Evolutionary conservation across 2,888 invertebrate genomes (phyloP).

Genomic region (Brachynemurus nebulosus): DNA sequence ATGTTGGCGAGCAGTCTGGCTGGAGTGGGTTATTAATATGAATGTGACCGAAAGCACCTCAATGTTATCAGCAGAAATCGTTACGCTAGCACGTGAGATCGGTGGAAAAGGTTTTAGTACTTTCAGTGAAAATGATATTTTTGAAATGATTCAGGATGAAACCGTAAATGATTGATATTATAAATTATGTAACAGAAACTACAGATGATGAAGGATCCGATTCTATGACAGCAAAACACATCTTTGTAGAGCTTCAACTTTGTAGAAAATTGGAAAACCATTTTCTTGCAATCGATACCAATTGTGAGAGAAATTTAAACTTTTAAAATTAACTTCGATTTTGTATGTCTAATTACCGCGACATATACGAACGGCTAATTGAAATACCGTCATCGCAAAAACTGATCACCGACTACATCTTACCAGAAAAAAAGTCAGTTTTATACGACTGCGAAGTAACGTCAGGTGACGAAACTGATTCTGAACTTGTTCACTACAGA

Average conservation of each 20-base stretch:
- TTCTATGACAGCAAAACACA: slow-evolving; percentile 14
- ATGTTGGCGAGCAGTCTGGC: slow-evolving; percentile 8
- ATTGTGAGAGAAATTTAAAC: slow-evolving; percentile 19
- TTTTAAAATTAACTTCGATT: slow-evolving; percentile 17
- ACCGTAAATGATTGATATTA: slow-evolving; percentile 18
- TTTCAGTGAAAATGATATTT: slow-evolving; percentile 18
- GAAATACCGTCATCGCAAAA: too few relatives aligned
- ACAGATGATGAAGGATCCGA: slow-evolving; percentile 1
- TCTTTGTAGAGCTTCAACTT: slow-evolving; percentile 20
- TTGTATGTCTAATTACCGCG: slow-evolving; percentile 13
- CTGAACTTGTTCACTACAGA: too few relatives aligned
- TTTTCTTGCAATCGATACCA: slow-evolving; percentile 18
- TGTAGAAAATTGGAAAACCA: slow-evolving; percentile 20
- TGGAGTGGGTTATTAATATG: not conserved
- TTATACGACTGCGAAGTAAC: too few relatives aligned
- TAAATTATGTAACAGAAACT: slow-evolving; percentile 9
- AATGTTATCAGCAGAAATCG: slow-evolving; percentile 18
- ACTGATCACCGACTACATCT: too few relatives aligned
- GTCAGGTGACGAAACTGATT: too few relatives aligned
- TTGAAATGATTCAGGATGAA: slow-evolving; percentile 14
- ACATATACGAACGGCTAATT: slow-evolving; percentile 12
- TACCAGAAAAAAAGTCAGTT: too few relatives aligned
- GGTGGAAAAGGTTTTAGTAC: slow-evolving; percentile 21
- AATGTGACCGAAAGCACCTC: slow-evolving; percentile 16
- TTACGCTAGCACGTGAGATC: slow-evolving; percentile 19